A percentile compares a stretch with the other conserved stretches of the same genome.
phyloP scores from a whole-genome alignment of 2,888 invertebrate species.

The Malacosoma neustria region DNA sequence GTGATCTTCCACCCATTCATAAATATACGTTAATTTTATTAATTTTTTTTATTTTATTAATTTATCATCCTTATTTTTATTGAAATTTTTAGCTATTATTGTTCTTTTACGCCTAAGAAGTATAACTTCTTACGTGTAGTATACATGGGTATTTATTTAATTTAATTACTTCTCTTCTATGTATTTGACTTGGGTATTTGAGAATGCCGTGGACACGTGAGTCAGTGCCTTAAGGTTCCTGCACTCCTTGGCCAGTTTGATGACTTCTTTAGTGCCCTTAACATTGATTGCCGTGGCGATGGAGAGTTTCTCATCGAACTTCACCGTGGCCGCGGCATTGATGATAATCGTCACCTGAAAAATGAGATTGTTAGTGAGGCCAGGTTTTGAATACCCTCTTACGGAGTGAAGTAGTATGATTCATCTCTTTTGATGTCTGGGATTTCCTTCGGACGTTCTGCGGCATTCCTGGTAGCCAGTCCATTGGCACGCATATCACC shows the following conservation, averaged over 20 bases:
- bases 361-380: too few species aligned
- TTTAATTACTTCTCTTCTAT: constrained; percentile 77
- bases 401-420: too few species aligned
- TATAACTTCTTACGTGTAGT: too few species aligned
- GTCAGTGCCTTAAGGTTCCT: constrained; percentile 77
- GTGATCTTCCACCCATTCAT: too few species aligned
- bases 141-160: not conserved
- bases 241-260: constrained; percentile 83
- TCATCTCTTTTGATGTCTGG: too few species aligned
- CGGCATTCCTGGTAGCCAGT: too few species aligned
- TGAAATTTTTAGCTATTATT: not conserved
- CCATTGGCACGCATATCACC: too few species aligned
- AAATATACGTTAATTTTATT: too few species aligned
- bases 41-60: too few species aligned
- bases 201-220: constrained; percentile 62
- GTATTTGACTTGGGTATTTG: constrained; percentile 84
- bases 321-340: constrained; percentile 60
- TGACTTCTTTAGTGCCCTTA: constrained; percentile 81
- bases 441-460: too few species aligned
- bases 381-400: too few species aligned
- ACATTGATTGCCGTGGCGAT: constrained; percentile 87
- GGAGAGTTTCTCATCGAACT: constrained; percentile 88
- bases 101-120: too few species aligned
- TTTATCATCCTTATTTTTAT: not conserved
- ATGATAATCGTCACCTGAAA: constrained; percentile 58